Base-by-base conservation (phyloP, 2,888 invertebrate genomes). In the Pterostichus madidus region DNA sequence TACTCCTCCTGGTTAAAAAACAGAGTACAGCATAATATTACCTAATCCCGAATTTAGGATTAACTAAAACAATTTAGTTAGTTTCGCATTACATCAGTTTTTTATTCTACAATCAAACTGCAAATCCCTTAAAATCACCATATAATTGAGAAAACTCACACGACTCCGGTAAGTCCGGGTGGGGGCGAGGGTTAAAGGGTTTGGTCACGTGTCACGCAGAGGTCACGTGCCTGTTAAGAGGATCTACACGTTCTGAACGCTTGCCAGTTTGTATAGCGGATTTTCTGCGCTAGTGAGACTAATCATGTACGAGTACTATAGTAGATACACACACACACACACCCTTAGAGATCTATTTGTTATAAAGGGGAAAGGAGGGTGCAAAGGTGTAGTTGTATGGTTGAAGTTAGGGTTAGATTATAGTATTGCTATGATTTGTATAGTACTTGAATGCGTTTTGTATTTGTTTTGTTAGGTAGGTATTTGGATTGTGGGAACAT, bases 221-320 rank as follows among this genome's bases (percentile, higher is more conserved):
- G 68, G 56, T 35, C 77, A 77, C 77, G 77, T 77, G 77, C n/a
- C 13, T 35, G 32, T 59, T 77, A 77, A 77, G 77, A 77, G 77
- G 77, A 77, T 77, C 77, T 59, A 11, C 24, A 56, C 39, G n/a
- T 49, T 46, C 10, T 73, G 46, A 71, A 44, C 68, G 46, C 64
- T n/a, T n/a, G 56, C 15, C 35, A 76, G 76, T 77, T 77, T 77
- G 68, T 71, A 44, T 17, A 44, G 46, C 44, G 17, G 44, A 71
- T 71, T 71, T 71, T 71, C 68, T 39, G 77, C 59, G 13, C 77
- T 77, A 77, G 77, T 77, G 56, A 77, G 56, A 35, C 77, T 77
- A 77, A 77, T 77, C 32, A 77, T 59, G 5, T 7, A 39, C 39
- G 24, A 24, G 24, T 24, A 24, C 24, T 24, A 24, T 24, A 24